These are phyloP conservation scores for Lota lota DNA, from an alignment of 2,113 vertebrate genomes.

Conservation along the genomic window DNA sequence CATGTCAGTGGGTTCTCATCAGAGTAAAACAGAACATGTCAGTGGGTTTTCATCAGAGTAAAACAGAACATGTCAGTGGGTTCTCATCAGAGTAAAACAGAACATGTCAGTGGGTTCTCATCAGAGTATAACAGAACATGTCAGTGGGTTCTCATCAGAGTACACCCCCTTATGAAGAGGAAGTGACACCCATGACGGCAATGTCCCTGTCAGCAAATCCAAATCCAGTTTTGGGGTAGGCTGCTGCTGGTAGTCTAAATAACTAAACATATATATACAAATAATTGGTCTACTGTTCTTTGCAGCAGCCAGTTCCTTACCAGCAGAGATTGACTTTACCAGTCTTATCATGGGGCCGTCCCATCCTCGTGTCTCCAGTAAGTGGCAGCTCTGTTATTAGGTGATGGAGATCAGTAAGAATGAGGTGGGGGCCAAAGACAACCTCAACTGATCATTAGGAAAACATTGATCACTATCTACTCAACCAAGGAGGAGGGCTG, in stretches of 20 bases:
- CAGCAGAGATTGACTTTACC: conserved; percentile 47
- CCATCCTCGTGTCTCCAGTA: conserved; percentile 52
- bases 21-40: too few relatives aligned
- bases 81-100: too few relatives aligned
- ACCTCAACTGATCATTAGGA: conserved; percentile 59
- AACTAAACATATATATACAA: conserved; percentile 41
- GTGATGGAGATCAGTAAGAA: conserved; percentile 52
- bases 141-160: too few relatives aligned
- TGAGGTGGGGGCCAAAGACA: conserved; percentile 43
- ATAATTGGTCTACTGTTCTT: conserved; percentile 47
- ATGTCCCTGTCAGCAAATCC: too few relatives aligned
- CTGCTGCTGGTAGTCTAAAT: neutral
- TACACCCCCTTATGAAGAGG: too few relatives aligned
- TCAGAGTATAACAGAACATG: too few relatives aligned
- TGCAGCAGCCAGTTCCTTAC: conserved; percentile 23
- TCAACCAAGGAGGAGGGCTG: conserved; percentile 14
- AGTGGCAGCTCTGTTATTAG: conserved; percentile 61
- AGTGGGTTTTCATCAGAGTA: too few relatives aligned
- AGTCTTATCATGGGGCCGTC: conserved; percentile 37
- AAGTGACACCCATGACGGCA: too few relatives aligned
- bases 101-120: too few relatives aligned
- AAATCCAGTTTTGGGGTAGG: too few relatives aligned
- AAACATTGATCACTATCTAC: conserved; percentile 41
- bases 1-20: too few relatives aligned
- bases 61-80: too few relatives aligned